Base-by-base conservation (phyloP, 2,113 vertebrate species). In the Chamaetylas fuelleborni region DNA sequence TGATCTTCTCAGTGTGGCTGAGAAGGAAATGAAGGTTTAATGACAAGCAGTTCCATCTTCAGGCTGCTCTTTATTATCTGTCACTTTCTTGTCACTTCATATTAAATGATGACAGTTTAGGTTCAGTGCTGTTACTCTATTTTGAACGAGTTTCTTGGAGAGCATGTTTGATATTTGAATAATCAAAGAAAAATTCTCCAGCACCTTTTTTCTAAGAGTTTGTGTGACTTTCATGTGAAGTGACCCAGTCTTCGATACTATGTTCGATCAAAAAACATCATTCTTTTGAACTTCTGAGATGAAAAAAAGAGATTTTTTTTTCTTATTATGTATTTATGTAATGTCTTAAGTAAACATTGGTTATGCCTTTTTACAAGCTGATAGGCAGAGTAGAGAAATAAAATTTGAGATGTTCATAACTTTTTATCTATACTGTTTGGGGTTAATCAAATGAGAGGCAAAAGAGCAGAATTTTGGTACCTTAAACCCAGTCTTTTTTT, bases 41-140 rank as follows among this genome's bases (percentile, higher is more conserved):
- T 53, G 36, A 84, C 51, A 82, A 91, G 25, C 64, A 73, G 13
- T 70, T 81, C 51, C 56, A 54, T 91, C 58, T 91, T 65, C 48
- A 69, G 82, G 50, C 58, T 88, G 34, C 53, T 78, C 64, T 83
- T 93, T n/a, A 47, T 84, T 89, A 74, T 81, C 54, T 96, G 29
- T 88, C 77, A 86, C 57, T 95, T 92, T 47, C 62, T 93, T 5
- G 4, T 96, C 89, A 77, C 56, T 93, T 91, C 51, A 17, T 58
- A 70, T 74, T 87, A 74, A 92, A 62, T 81, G 23, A 50, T 95
- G 95, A 74, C 43, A 71, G 47, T 58, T 92, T 71, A 81, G 77
- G 43, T 92, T 34, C 47, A 34, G 28, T 48, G 24, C 42, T 86
- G 51, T 67, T 89, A 47, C 12, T 62, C 56, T 87, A 2, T 48